Conservation (phyloP, 1,140 invertebrate genomes). For the Orchesella cincta region DNA sequence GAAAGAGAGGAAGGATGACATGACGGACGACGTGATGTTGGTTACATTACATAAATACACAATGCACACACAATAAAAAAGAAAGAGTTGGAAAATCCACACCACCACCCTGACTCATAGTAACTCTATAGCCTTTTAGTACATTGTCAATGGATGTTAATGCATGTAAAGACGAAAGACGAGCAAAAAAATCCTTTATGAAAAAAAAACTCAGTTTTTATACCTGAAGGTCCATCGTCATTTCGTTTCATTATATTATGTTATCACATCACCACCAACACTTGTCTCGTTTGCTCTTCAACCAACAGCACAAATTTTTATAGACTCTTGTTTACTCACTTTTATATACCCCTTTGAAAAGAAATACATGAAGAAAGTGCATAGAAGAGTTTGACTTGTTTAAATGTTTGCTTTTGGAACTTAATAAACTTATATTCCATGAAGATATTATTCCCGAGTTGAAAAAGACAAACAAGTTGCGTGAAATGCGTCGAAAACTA, state of each 20-base stretch:
- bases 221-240: too few species aligned
- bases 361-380: too few species aligned
- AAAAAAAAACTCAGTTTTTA: too few species aligned
- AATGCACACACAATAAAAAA: background rate
- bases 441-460: too few species aligned
- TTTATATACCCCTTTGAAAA: too few species aligned
- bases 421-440: too few species aligned
- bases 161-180: too few species aligned
- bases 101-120: background rate
- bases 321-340: background rate
- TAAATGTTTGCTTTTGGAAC: too few species aligned
- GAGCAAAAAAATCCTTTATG: too few species aligned
- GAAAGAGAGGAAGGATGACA: conserved; percentile 9
- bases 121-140: conserved; percentile 17
- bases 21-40: conserved; percentile 22
- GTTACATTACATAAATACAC: conserved; percentile 8
- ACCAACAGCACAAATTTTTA: background rate
- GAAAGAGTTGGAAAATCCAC: background rate
- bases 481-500: background rate
- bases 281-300: background rate
- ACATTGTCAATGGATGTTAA: conserved; percentile 14
- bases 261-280: conserved; percentile 2
- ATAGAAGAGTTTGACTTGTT: too few species aligned
- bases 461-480: too few species aligned
- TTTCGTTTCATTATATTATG: conserved; percentile 12